phyloP scores from a whole-genome alignment of 2,888 invertebrate genomes.

The Megalurothrips usitatus region DNA sequence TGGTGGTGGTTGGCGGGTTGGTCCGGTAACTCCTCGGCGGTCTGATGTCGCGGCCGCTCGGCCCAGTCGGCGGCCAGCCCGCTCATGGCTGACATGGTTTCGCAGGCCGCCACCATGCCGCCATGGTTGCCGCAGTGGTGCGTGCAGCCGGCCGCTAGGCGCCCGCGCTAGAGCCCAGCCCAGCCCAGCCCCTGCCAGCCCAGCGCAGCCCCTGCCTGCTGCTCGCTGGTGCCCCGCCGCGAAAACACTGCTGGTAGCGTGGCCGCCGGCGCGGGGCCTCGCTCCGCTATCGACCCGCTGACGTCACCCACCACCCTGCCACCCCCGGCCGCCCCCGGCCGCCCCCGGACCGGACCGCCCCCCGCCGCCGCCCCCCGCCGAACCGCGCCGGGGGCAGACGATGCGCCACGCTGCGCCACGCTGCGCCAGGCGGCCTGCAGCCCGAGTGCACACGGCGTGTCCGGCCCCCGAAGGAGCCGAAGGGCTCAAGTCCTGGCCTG shows the following conservation, averaged over 20 bases:
- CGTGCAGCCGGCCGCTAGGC: not conserved
- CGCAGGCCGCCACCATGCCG: too few species aligned
- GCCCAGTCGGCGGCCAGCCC: too few species aligned
- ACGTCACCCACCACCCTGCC: slow-evolving; percentile 46
- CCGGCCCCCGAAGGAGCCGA: too few species aligned
- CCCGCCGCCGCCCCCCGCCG: slow-evolving; percentile 37
- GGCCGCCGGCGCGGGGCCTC: slow-evolving; percentile 43
- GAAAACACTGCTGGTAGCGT: slow-evolving; percentile 33
- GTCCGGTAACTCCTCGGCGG: too few species aligned
- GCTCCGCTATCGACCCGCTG: slow-evolving; percentile 46
- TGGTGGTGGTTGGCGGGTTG: too few species aligned
- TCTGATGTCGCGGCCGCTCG: too few species aligned
- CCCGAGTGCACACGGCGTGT: not conserved
- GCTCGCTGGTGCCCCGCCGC: not conserved
- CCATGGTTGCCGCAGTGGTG: too few species aligned
- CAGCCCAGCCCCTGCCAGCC: not conserved
- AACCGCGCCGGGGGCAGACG: slow-evolving; percentile 33
- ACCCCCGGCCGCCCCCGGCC: slow-evolving; percentile 35
- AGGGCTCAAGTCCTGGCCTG: too few species aligned
- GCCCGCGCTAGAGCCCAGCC: not conserved
- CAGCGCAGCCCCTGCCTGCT: not conserved
- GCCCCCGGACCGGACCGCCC: slow-evolving; percentile 45
- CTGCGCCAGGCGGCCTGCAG: not conserved
- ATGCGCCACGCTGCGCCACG: not conserved
- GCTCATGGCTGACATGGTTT: too few species aligned